Evolutionary conservation across 2,113 vertebrate genomes (phyloP), one percentile per base, ranked within the genome.

Genomic region (Raja brachyura): DNA sequence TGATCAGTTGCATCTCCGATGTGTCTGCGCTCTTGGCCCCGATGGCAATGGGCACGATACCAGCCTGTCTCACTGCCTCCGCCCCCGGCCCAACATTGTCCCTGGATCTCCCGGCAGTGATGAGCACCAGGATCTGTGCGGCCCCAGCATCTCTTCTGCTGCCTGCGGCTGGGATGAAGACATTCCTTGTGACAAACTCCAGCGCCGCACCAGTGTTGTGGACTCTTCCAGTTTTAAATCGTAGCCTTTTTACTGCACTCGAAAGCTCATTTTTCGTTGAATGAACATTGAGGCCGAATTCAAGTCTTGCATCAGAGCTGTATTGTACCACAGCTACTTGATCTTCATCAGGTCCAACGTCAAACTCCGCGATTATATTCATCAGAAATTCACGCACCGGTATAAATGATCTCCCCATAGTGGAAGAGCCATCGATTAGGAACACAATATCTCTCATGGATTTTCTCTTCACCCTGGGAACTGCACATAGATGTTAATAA

Each of bases 251-350:
- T n/a, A 88, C 2, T 63, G 59, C 59, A 63, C 63, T 6, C n/a
- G 63, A 88, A 20, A 88, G 28, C 5, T 63, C 59, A 88, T 31
- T 4, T 33, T 88, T 66, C 7, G 59, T 63, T 88, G 83, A 88
- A 88, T 88, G 28, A 63, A 0, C 39, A 6, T 88, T 88, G 59
- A 88, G 59, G 28, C 28, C 83, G 63, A 88, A 88, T 88, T 88
- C 83, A 88, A 88, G 59, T 18, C 5, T 88, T 88, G 83, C 0
- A 11, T 18, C 5, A 8, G 6, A 8, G 31, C 59, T 88, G 83
- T 88, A 88, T 18, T 88, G 83, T 31, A 63, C 59, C 59, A 88
- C 83, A 31, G 83, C 83, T 18, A 88, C 83, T 31, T 88, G 83
- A 88, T 88, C 83, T 63, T 5, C 16, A 25, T 88, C 83, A 63